Base-by-base conservation (phyloP, 2,113 vertebrate genomes). In the Mohoua ochrocephala region DNA sequence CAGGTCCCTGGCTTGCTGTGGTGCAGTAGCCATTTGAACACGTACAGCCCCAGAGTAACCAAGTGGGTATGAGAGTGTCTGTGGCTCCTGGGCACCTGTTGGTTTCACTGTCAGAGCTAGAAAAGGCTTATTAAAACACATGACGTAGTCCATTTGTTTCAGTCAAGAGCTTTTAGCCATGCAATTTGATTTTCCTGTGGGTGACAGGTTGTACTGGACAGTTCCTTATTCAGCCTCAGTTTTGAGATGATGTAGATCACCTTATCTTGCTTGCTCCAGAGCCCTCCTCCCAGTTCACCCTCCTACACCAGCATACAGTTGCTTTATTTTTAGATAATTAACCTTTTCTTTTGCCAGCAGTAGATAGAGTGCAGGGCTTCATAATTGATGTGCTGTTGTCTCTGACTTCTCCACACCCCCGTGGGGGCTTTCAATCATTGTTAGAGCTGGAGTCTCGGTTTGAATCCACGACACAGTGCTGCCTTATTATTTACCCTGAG, bases 311-410 rank as follows among this genome's bases (percentile, higher is more conserved):
- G 57, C 44, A 67, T 47, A 79, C 7, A 71, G 37, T 87, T 90
- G 73, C 69, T 94, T 91, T 89, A 89, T 92, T 96, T 94, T 94
- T 91, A 79, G 57, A 87, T 89, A 89, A 95, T 94, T 92, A 96
- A 96, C 92, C 92, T 97, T 94, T 84, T 89, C 45, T 92, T 89
- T 88, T 81, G 45, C 86, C 65, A 84, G 54, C 68, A 74, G 65
- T 85, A 76, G 91, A 96, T 87, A 78, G 92, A 93, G 45, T 77
- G 16, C 79, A 89, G 61, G 60, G 73, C 67, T 91, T 94, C 33
- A 45, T 94, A 96, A 96, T 52, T 94, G 74, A 61, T 70, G n/a
- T 49, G 63, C 54, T 93, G 76, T 70, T 96, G 73, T 92, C 80
- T 88, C 79, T 94, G 73, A 84, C 79, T 93, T 84, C 87, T 67